phyloP scores from a whole-genome alignment of 2,797 vertebrate species.

The Adrianichthys oophorus region DNA sequence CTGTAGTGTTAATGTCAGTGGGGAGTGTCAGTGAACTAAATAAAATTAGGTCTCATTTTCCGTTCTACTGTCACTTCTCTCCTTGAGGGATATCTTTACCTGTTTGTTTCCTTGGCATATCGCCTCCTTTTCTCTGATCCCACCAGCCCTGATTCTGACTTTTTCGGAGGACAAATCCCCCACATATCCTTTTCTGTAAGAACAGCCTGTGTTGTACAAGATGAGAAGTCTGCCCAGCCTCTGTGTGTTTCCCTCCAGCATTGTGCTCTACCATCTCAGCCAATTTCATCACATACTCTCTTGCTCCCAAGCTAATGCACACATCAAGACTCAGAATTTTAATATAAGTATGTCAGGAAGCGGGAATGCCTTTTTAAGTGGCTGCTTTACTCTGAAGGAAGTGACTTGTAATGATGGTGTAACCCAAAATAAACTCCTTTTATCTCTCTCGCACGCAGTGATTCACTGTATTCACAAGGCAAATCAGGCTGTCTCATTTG shows the following conservation, averaged over 20 bases:
- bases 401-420: conserved; percentile 9
- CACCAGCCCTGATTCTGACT: conserved; percentile 1
- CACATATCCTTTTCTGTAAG: conserved; percentile 23
- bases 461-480: not conserved
- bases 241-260: conserved; percentile 29
- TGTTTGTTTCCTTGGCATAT: conserved; percentile 8
- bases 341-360: conserved; percentile 19
- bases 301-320: conserved; percentile 1
- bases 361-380: conserved; percentile 15
- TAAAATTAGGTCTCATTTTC: not conserved
- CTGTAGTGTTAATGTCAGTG: conserved; percentile 12
- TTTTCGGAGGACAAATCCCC: conserved; percentile 31
- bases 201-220: conserved; percentile 23
- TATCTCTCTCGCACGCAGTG: not conserved
- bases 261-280: conserved; percentile 26
- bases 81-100: conserved; percentile 37
- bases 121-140: conserved; percentile 17
- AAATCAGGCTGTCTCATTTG: conserved; percentile 4
- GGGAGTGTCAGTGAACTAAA: not conserved
- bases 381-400: conserved; percentile 1
- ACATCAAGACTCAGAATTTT: not conserved
- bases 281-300: conserved; percentile 5
- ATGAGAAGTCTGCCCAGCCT: conserved; percentile 32
- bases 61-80: not conserved
- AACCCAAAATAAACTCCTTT: conserved; percentile 2